A percentile compares a stretch with the other conserved stretches of the same genome.
phyloP scores from a whole-genome alignment of 2,113 vertebrate genomes.

The Crotalus horridus region DNA sequence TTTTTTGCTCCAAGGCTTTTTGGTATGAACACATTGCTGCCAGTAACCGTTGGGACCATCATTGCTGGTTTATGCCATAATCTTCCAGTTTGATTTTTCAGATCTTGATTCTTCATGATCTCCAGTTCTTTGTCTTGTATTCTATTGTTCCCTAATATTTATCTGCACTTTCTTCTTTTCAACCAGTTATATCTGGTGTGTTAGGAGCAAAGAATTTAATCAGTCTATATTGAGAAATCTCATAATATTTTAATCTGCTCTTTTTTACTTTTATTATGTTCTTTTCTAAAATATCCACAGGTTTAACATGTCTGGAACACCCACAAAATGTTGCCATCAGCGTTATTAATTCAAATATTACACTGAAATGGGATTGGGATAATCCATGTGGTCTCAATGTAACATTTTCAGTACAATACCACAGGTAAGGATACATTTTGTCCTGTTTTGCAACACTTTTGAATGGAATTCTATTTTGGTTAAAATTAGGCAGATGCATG shows the following conservation, averaged over 20 bases:
- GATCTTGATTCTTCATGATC: neutral
- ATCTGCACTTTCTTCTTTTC: neutral
- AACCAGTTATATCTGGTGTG: neutral
- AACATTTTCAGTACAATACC: constrained; percentile 58
- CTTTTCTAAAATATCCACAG: constrained; percentile 38
- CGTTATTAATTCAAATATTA: constrained; percentile 58
- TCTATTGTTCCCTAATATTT: neutral
- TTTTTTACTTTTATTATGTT: neutral
- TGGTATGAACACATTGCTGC: neutral
- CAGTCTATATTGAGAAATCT: neutral
- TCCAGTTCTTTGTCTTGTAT: neutral
- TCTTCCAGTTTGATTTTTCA: neutral
- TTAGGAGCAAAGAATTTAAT: neutral
- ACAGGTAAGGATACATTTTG: constrained; percentile 43
- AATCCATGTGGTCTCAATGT: neutral
- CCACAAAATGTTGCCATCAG: constrained; percentile 41
- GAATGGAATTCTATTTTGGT: neutral
- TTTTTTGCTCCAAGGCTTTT: neutral
- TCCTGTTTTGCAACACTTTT: neutral
- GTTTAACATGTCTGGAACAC: constrained; percentile 17
- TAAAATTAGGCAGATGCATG: neutral
- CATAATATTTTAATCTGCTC: neutral
- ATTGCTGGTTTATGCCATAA: neutral
- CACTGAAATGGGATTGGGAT: constrained; percentile 54
- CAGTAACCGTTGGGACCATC: neutral